A percentile compares a stretch with the other conserved stretches of the same genome.
These are phyloP conservation scores for Rosalia funebris DNA, from an alignment of 2,888 invertebrate species.

Conservation along the genomic window DNA sequence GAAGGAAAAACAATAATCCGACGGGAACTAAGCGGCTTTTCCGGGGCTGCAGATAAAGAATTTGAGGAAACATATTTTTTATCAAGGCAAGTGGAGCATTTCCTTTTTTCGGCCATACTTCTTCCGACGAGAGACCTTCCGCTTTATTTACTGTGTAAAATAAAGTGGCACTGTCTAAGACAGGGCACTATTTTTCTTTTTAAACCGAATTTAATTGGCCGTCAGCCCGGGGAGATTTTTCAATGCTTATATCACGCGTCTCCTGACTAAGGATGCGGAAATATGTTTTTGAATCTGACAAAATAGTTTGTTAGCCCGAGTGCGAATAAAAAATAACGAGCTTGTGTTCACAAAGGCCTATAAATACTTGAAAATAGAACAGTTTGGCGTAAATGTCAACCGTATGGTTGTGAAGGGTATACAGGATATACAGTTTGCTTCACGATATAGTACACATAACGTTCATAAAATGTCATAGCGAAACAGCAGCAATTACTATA, in stretches of 20 bases:
- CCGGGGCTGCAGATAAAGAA: constrained; percentile 33
- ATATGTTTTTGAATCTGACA: no score
- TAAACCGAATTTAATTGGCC: constrained; percentile 16
- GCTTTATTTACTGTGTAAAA: constrained; percentile 34
- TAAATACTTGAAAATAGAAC: no score
- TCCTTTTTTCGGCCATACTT: constrained; percentile 20
- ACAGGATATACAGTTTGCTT: no score
- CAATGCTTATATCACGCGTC: background rate
- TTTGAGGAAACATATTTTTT: constrained; percentile 40
- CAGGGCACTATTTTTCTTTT: constrained; percentile 10
- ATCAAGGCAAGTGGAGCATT: constrained; percentile 12
- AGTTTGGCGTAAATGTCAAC: no score
- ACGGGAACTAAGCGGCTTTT: constrained; percentile 36
- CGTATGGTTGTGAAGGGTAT: no score
- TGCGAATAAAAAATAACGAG: no score
- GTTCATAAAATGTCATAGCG: no score
- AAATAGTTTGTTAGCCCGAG: no score
- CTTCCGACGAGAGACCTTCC: constrained; percentile 25
- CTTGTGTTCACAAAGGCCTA: no score
- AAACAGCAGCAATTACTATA: no score
- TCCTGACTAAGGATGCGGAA: no score
- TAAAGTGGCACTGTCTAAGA: constrained; percentile 27
- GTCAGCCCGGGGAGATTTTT: background rate
- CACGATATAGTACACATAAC: no score
- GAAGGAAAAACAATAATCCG: constrained; percentile 40